Conservation (phyloP, 2,113 vertebrate species). For the Melanotaenia duboulayi region DNA sequence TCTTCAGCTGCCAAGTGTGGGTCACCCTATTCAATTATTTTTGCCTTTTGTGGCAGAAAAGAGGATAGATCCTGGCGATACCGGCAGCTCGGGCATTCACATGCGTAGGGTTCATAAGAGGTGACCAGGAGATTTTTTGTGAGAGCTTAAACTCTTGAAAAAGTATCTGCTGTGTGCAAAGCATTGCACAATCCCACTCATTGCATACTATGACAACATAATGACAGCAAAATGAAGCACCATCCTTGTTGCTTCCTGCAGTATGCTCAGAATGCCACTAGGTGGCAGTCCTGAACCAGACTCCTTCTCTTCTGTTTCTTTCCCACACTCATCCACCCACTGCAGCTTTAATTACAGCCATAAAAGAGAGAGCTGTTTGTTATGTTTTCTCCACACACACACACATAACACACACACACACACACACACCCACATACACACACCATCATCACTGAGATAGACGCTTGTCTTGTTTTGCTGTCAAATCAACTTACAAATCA, state of each 20-base stretch:
- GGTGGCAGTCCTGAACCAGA: slow-evolving; percentile 72
- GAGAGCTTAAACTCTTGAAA: slow-evolving; percentile 15
- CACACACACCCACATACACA: background rate
- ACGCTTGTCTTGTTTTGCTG: slow-evolving; percentile 62
- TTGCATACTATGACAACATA: background rate
- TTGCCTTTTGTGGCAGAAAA: slow-evolving; percentile 37
- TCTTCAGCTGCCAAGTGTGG: slow-evolving; percentile 64
- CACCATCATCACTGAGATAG: slow-evolving; percentile 59
- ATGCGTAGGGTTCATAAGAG: slow-evolving; percentile 1
- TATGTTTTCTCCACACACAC: slow-evolving; percentile 58
- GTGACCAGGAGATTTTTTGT: slow-evolving; percentile 14
- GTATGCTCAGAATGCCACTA: slow-evolving; percentile 50
- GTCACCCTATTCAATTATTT: slow-evolving; percentile 65
- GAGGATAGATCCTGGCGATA: slow-evolving; percentile 48
- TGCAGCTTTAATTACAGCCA: slow-evolving; percentile 62
- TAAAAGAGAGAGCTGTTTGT: slow-evolving; percentile 67
- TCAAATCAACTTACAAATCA: slow-evolving; percentile 67
- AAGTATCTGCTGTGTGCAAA: background rate
- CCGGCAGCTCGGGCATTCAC: background rate
- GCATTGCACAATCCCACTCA: background rate
- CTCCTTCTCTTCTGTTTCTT: slow-evolving; percentile 12
- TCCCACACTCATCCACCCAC: slow-evolving; percentile 53
- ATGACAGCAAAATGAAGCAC: slow-evolving; percentile 10
- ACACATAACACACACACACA: slow-evolving; percentile 14
- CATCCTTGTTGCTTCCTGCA: slow-evolving; percentile 32